Conservation (phyloP, 2,113 vertebrate genomes). For the Leucopsar rothschildi region DNA sequence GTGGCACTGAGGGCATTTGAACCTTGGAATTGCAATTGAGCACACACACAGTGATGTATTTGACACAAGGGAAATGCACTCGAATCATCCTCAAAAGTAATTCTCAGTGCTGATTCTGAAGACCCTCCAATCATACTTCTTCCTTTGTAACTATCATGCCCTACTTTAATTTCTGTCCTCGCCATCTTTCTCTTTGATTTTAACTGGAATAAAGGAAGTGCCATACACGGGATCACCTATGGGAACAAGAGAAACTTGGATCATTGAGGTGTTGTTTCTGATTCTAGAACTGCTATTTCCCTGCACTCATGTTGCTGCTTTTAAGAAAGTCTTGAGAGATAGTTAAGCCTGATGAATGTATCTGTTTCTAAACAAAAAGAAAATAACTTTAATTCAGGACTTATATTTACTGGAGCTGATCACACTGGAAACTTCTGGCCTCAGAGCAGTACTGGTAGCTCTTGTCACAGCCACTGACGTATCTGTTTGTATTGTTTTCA, state of each 20-base stretch:
- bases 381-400: not conserved
- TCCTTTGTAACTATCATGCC: not conserved
- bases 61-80: not conserved
- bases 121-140: not conserved
- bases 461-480: not conserved
- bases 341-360: not conserved
- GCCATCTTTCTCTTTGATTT: not conserved
- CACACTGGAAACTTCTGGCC: not conserved
- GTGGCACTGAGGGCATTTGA: not conserved
- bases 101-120: not conserved
- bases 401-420: not conserved
- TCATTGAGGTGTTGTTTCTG: not conserved
- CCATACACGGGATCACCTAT: not conserved
- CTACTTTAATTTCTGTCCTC: not conserved
- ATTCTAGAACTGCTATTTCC: not conserved
- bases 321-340: not conserved
- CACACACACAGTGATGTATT: not conserved
- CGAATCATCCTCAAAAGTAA: not conserved
- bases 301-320: not conserved
- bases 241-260: not conserved
- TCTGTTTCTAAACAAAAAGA: not conserved
- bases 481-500: not conserved
- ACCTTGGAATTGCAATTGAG: not conserved
- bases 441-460: not conserved
- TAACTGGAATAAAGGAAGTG: not conserved